Evolutionary conservation across 2,888 invertebrate species (phyloP), one percentile per base, ranked within the genome.

Genomic region (Eremobia ochroleuca): DNA sequence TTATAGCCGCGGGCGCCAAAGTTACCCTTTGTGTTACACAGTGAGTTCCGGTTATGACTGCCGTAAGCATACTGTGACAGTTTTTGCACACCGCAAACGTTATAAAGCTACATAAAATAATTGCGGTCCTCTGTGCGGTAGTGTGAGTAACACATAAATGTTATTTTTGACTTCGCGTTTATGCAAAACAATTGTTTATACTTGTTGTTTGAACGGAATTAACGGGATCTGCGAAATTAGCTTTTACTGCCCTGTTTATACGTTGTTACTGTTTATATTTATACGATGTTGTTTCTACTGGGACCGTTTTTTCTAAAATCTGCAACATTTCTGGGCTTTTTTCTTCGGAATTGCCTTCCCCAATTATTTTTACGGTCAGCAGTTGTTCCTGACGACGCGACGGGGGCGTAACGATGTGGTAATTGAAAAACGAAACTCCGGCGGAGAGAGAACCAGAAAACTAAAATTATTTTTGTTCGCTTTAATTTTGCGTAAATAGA

Each of bases 1-100:
- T 93, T 92, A 92, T 88, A 88, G 86, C 91, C 89, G 78, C 90
- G 88, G 85, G 81, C 85, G 83, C 82, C 70, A 90, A 92, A 93
- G 89, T 93, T 93, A 88, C 74, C 85, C 89, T 91, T 92, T 93
- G 92, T 92, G 52, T 66, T 71, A 87, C 68, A 84, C 76, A 90
- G 89, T 90, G 91, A 82, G 90, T 88, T 88, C 85, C 79, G 76
- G 28, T 82, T 87, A 80, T 86, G 89, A 84, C 85, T 85, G 80
- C 69, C 52, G 69, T 90, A 85, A 89, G 90, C 87, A 85, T 81
- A 79, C 82, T 90, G 88, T 82, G 88, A 89, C 91, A 92, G 89
- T 91, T 92, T 89, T 91, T 87, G 88, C 87, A 88, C 82, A 88
- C 78, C 70, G 79, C 80, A 25, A 25, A n/a, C 25, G 13, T 55